A percentile compares a stretch with the other conserved stretches of the same genome.
Conservation (phyloP, 2,113 vertebrate species). For the Triplophysa rosa region DNA sequence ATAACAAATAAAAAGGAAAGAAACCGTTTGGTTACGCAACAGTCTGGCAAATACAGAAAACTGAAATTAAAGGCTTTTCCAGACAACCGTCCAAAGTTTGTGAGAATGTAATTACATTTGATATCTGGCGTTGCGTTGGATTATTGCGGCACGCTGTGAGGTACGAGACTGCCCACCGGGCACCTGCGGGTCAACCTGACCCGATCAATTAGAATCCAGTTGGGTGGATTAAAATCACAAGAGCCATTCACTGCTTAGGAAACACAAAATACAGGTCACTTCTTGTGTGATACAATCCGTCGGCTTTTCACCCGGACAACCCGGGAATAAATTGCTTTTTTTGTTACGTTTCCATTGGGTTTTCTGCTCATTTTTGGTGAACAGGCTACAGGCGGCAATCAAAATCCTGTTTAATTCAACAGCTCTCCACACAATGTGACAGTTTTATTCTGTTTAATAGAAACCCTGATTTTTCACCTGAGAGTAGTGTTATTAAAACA, state of each 20-base stretch:
- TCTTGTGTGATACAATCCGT: background rate
- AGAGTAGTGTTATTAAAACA: constrained; percentile 25
- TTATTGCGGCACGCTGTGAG: no score
- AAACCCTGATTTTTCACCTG: background rate
- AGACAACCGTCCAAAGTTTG: background rate
- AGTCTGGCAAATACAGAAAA: no score
- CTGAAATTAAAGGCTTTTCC: no score
- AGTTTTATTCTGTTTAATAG: background rate
- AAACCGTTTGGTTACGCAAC: no score
- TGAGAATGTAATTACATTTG: background rate
- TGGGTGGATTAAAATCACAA: background rate
- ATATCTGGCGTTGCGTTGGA: no score
- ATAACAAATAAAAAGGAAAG: no score
- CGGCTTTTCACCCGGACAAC: background rate
- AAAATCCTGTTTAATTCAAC: constrained; percentile 28
- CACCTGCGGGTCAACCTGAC: background rate
- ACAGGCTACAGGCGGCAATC: background rate
- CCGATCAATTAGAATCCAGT: constrained; percentile 7
- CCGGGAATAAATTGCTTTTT: constrained; percentile 5
- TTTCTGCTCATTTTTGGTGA: background rate
- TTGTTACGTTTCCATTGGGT: background rate
- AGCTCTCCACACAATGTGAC: background rate
- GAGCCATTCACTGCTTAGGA: background rate
- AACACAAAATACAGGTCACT: background rate
- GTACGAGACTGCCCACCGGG: background rate